These are phyloP conservation scores for Coregonus ussuriensis DNA, from an alignment of 2,797 vertebrate genomes.

Conservation along the genomic window DNA sequence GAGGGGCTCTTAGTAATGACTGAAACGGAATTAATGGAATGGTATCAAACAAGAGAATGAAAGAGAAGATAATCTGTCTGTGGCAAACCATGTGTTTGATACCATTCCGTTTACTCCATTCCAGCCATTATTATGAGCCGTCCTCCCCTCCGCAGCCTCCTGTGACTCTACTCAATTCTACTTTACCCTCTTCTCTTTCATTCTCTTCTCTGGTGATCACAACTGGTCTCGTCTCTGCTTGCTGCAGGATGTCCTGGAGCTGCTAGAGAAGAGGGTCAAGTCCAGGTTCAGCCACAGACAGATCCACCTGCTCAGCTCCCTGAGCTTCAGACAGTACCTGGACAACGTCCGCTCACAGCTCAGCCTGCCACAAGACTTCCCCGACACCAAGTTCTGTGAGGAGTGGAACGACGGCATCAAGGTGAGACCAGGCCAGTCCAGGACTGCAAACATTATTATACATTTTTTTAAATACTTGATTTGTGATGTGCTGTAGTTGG, in stretches of 20 bases:
- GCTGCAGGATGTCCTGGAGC: conserved; percentile 89
- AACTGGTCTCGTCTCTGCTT: background rate
- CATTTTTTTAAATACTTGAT: background rate
- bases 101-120: too few relatives aligned
- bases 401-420: conserved; percentile 86
- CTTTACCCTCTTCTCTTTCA: background rate
- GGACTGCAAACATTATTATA: background rate
- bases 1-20: too few relatives aligned
- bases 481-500: background rate
- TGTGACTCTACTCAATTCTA: background rate
- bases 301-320: conserved; percentile 86
- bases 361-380: conserved; percentile 78
- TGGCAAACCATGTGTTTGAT: too few relatives aligned
- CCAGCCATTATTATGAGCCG: too few relatives aligned
- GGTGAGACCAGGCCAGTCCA: conserved; percentile 69
- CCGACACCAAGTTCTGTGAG: conserved; percentile 75
- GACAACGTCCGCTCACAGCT: conserved; percentile 80
- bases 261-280: conserved; percentile 97
- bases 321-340: conserved; percentile 81
- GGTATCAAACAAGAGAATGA: too few relatives aligned
- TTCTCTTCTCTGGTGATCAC: background rate
- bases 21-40: too few relatives aligned
- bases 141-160: too few relatives aligned
- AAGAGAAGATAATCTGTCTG: too few relatives aligned
- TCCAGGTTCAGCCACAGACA: conserved; percentile 96